These are phyloP conservation scores for Athene noctua DNA, from an alignment of 2,113 vertebrate genomes.

Conservation along the genomic window DNA sequence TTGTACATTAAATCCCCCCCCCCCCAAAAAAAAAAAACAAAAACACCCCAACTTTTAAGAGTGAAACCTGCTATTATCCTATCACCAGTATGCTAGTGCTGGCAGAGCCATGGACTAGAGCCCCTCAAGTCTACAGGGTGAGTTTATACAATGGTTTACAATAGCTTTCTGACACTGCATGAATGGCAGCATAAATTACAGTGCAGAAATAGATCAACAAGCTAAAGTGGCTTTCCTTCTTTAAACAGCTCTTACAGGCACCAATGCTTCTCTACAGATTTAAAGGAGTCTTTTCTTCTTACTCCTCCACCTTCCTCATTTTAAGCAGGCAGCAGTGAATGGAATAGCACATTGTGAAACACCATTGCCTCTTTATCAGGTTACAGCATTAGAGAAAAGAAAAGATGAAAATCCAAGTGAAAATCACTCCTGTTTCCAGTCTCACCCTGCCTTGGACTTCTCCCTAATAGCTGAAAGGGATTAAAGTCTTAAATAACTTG, in stretches of 20 bases:
- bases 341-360: not conserved
- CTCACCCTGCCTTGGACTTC: not conserved
- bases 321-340: constrained; percentile 27
- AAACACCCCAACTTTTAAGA: not conserved
- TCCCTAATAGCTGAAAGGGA: not conserved
- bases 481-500: not conserved
- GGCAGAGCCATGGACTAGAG: not conserved
- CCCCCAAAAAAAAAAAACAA: not conserved
- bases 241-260: constrained; percentile 26
- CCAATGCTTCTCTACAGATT: not conserved
- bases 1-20: not conserved
- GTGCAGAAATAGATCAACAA: constrained; percentile 45
- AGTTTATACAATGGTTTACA: not conserved
- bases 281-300: constrained; percentile 49
- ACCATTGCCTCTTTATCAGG: not conserved
- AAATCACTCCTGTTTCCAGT: constrained; percentile 19
- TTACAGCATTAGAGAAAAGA: not conserved
- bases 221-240: constrained; percentile 29
- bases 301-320: constrained; percentile 33
- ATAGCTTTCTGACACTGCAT: not conserved
- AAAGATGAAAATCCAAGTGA: constrained; percentile 24
- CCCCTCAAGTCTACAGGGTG: not conserved
- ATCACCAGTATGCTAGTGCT: not conserved
- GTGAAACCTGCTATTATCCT: constrained; percentile 34
- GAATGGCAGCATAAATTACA: constrained; percentile 54